phyloP scores from a whole-genome alignment of 2,113 vertebrate species.

The Lophochroa leadbeateri region DNA sequence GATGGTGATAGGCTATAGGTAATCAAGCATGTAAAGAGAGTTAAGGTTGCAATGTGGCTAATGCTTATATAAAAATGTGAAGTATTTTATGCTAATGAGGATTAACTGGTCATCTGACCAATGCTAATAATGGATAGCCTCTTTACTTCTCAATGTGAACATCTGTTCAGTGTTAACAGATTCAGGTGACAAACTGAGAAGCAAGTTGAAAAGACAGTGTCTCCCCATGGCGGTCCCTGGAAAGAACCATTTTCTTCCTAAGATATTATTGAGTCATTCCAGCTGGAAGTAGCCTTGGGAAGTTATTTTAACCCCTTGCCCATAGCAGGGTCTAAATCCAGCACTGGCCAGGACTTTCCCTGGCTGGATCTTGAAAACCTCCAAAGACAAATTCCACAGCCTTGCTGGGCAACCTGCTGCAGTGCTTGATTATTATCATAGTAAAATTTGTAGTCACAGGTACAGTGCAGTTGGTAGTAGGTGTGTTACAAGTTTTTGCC shows the following conservation, averaged over 20 bases:
- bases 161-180: conserved; percentile 6
- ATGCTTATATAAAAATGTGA: background rate
- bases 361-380: background rate
- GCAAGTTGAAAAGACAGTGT: background rate
- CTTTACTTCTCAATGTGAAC: background rate
- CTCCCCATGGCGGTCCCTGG: background rate
- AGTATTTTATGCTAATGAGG: background rate
- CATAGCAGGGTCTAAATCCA: background rate
- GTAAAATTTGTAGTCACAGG: background rate
- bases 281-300: background rate
- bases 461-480: background rate
- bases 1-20: background rate
- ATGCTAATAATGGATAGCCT: background rate
- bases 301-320: background rate
- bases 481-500: background rate
- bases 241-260: background rate
- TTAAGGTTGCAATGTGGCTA: background rate
- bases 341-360: background rate
- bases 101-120: conserved; percentile 9
- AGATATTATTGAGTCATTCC: background rate
- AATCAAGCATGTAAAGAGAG: background rate
- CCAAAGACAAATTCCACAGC: background rate
- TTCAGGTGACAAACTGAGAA: background rate
- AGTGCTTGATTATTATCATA: background rate
- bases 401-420: background rate